Evolutionary conservation across 2,888 invertebrate species (phyloP).

Genomic region (Ypsolopha sequella): DNA sequence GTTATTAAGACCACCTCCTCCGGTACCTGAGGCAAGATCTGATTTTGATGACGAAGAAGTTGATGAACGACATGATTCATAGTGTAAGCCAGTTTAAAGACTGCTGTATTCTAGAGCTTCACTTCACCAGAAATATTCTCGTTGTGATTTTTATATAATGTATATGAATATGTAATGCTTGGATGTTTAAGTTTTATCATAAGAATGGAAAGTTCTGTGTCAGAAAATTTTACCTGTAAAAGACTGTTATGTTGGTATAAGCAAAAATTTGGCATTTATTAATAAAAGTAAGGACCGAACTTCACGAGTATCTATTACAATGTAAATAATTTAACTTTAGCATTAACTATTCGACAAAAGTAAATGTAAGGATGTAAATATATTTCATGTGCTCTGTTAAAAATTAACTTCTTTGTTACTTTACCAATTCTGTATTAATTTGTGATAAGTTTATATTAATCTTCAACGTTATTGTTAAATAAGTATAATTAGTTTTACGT

Average conservation of each 20-base stretch:
- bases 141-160: no score
- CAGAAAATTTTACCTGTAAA: no score
- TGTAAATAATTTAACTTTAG: conserved; percentile 5
- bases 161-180: no score
- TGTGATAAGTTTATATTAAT: conserved; percentile 28
- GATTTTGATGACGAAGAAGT: conserved; percentile 18
- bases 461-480: neutral
- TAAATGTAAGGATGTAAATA: conserved; percentile 2
- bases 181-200: no score
- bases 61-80: no score
- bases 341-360: neutral
- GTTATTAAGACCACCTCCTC: conserved; percentile 37
- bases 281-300: conserved; percentile 6
- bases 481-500: no score
- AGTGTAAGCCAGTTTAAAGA: no score
- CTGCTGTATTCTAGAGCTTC: no score
- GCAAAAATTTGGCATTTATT: conserved; percentile 21
- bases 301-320: conserved; percentile 6
- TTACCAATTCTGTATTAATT: conserved; percentile 9
- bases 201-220: no score
- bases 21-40: conserved; percentile 34
- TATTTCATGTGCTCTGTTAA: neutral
- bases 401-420: neutral
- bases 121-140: no score
- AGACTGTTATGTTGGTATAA: no score